A percentile compares a stretch with the other conserved stretches of the same genome.
Evolutionary conservation across 2,797 vertebrate genomes (phyloP).

Genomic region (Borostomias antarcticus): DNA sequence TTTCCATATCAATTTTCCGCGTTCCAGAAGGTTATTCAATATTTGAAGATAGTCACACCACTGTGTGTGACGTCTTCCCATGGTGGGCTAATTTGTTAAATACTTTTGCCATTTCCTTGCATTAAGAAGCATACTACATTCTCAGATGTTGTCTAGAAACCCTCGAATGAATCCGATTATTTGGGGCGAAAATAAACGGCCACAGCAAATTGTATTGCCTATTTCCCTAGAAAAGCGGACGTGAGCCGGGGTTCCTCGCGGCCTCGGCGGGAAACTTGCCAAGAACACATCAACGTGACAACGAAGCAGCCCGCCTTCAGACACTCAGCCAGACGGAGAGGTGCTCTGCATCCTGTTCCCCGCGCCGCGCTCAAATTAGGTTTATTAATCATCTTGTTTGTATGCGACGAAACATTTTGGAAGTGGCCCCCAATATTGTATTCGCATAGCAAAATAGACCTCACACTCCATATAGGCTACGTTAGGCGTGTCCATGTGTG

Average conservation of each 20-base stretch:
- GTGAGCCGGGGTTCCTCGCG: constrained; percentile 38
- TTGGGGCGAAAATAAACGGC: neutral
- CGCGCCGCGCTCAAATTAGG: no score
- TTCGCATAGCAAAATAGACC: no score
- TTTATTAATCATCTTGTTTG: no score
- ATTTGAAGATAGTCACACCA: constrained; percentile 1
- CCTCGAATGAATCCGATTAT: constrained; percentile 3
- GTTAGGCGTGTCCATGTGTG: no score
- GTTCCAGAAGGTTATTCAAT: constrained; percentile 34
- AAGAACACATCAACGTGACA: constrained; percentile 80
- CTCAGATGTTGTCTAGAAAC: neutral
- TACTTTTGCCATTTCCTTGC: constrained; percentile 12
- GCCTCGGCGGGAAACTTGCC: constrained; percentile 51
- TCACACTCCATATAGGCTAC: no score
- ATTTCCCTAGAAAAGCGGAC: neutral
- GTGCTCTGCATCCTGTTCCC: neutral
- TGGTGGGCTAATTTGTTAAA: constrained; percentile 26
- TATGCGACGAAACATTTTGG: no score
- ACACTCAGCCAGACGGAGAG: neutral
- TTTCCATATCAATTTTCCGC: constrained; percentile 34
- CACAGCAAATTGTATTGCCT: neutral
- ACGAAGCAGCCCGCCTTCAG: constrained; percentile 11
- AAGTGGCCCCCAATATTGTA: no score
- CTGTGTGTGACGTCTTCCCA: constrained; percentile 7
- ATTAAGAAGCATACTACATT: constrained; percentile 9